These are phyloP conservation scores for Hirundo rustica DNA, from an alignment of 2,797 vertebrate species.

Conservation along the genomic window DNA sequence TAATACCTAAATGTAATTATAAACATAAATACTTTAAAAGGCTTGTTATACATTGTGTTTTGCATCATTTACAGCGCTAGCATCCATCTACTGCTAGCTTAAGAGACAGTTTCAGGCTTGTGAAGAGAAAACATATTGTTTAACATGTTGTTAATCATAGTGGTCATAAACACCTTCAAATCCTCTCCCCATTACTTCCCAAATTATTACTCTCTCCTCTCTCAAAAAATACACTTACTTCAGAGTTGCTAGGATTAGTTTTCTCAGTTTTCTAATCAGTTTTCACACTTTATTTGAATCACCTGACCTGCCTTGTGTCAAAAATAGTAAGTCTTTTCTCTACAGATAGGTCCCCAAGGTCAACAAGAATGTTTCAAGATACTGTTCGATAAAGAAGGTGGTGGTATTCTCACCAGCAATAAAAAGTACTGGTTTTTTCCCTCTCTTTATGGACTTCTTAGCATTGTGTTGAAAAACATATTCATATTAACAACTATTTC, in stretches of 20 bases:
- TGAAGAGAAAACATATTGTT: background rate
- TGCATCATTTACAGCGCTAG: background rate
- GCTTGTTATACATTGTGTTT: background rate
- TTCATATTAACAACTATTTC: background rate
- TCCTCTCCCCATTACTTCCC: background rate
- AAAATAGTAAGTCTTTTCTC: background rate
- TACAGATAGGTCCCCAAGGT: background rate
- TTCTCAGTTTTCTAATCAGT: too few species aligned
- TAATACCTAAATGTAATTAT: background rate
- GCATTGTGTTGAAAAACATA: background rate
- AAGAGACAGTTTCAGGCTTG: background rate
- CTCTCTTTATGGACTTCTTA: background rate
- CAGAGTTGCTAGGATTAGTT: background rate
- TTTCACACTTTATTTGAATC: background rate
- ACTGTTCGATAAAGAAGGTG: background rate
- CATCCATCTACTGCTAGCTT: background rate
- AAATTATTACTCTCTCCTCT: background rate
- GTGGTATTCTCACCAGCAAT: background rate
- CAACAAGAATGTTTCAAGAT: background rate
- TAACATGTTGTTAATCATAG: background rate
- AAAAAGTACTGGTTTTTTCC: background rate
- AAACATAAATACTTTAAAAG: background rate
- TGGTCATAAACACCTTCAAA: background rate
- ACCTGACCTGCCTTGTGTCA: background rate
- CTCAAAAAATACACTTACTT: background rate